Evolutionary conservation across 2,113 vertebrate genomes (phyloP).

Genomic region (Himantopus leucocephalus): DNA sequence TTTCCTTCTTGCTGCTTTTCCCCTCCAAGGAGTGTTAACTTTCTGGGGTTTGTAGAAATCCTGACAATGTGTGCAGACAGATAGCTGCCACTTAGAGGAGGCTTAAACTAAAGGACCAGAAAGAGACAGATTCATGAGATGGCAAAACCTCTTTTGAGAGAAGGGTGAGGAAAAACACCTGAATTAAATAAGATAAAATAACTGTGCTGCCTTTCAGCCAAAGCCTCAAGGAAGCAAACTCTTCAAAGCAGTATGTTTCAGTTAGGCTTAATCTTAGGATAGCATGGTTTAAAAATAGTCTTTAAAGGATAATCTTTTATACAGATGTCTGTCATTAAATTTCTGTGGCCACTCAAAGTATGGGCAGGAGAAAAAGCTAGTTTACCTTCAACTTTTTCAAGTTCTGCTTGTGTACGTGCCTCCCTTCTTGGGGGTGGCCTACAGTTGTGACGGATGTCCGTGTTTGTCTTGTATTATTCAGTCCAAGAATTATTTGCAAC

Average conservation of each 20-base stretch:
- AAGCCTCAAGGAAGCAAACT: conserved; percentile 38
- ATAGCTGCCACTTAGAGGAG: not conserved
- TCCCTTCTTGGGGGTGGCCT: not conserved
- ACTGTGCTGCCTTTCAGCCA: conserved; percentile 27
- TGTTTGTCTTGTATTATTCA: not conserved
- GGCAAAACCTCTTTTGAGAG: conserved; percentile 15
- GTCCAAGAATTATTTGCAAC: not conserved
- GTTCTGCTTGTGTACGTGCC: not conserved
- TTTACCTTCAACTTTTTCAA: not conserved
- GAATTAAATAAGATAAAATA: not conserved
- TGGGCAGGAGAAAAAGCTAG: not conserved
- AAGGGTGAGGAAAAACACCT: not conserved
- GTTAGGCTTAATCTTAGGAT: conserved; percentile 29
- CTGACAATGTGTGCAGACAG: not conserved
- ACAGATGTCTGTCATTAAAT: not conserved
- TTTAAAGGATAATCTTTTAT: conserved; percentile 33
- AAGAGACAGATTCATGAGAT: not conserved
- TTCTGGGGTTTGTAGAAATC: conserved; percentile 25
- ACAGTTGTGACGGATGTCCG: not conserved
- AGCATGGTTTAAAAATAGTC: conserved; percentile 28
- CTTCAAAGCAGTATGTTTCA: conserved; percentile 41
- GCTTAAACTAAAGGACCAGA: conserved; percentile 17
- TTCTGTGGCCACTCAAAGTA: not conserved
- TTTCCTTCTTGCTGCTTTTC: conserved; percentile 61
- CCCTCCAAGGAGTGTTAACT: conserved; percentile 14